Percentiles rank a stretch among this genome's conserved stretches.
Evolutionary conservation across 2,797 vertebrate genomes (phyloP).

Genomic region (Arctocebus calabarensis): DNA sequence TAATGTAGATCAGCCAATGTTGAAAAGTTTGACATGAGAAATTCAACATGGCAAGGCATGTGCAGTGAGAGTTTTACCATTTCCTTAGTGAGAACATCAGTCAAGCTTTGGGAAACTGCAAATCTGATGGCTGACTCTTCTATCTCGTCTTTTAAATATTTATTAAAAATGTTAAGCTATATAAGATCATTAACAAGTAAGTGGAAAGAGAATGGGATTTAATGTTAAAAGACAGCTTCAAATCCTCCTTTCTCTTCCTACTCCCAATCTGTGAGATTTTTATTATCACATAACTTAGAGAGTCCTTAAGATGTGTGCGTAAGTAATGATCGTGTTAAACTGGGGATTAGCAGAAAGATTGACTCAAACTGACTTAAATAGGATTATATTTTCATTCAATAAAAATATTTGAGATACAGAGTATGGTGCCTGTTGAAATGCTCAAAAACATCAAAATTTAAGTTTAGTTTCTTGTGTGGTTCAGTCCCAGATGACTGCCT

Average conservation of each 20-base stretch:
- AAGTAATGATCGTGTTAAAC: background rate
- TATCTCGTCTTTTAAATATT: background rate
- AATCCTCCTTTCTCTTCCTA: background rate
- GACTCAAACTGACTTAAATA: background rate
- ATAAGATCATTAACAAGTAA: background rate
- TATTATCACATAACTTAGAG: background rate
- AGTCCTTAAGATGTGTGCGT: background rate
- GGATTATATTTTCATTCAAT: background rate
- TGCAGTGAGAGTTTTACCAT: background rate
- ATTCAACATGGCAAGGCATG: background rate
- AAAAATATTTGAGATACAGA: background rate
- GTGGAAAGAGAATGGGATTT: background rate
- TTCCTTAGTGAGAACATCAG: background rate
- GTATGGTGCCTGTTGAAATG: background rate
- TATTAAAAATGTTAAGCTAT: background rate
- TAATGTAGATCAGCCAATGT: constrained; percentile 32
- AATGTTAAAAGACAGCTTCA: background rate
- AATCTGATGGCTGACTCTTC: background rate
- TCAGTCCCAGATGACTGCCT: background rate
- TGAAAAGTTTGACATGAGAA: constrained; percentile 19
- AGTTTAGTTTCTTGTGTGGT: background rate
- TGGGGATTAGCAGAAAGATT: background rate
- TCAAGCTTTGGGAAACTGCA: constrained; percentile 7
- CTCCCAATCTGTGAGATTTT: background rate
- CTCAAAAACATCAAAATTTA: background rate